Evolutionary conservation across 2,797 vertebrate genomes (phyloP).

Genomic region (Amniataba percoides): DNA sequence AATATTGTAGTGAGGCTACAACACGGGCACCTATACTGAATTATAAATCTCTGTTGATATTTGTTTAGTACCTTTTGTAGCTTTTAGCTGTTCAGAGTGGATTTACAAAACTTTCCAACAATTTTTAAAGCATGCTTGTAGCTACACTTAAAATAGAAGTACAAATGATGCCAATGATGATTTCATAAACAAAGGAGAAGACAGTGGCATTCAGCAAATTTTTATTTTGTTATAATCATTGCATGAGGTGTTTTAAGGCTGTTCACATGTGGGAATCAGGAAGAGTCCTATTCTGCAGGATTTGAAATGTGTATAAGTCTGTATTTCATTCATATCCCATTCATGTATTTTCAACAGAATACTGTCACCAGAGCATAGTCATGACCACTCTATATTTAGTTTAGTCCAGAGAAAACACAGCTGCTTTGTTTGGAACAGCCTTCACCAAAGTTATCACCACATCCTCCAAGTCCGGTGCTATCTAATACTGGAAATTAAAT

Average conservation of each 20-base stretch:
- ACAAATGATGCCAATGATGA: neutral
- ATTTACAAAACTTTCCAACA: neutral
- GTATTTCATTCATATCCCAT: neutral
- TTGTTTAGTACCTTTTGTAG: neutral
- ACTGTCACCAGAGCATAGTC: neutral
- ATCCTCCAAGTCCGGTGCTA: neutral
- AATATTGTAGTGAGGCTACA: neutral
- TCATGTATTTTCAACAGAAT: neutral
- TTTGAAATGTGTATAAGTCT: neutral
- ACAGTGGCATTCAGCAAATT: neutral
- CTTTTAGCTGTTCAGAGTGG: neutral
- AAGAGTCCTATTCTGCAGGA: neutral
- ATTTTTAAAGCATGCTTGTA: neutral
- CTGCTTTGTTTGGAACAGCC: conserved; percentile 32
- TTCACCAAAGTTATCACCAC: conserved; percentile 1
- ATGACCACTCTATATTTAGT: conserved; percentile 34
- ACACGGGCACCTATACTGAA: neutral
- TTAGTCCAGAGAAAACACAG: conserved; percentile 41
- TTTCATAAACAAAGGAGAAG: conserved; percentile 6
- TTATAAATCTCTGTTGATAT: neutral
- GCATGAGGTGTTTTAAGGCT: neutral
- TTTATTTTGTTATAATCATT: neutral
- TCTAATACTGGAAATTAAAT: neutral
- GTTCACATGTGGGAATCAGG: neutral
- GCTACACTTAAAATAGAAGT: neutral